These are phyloP conservation scores for Sturmia bella DNA, from an alignment of 2,888 invertebrate species.

Conservation along the genomic window DNA sequence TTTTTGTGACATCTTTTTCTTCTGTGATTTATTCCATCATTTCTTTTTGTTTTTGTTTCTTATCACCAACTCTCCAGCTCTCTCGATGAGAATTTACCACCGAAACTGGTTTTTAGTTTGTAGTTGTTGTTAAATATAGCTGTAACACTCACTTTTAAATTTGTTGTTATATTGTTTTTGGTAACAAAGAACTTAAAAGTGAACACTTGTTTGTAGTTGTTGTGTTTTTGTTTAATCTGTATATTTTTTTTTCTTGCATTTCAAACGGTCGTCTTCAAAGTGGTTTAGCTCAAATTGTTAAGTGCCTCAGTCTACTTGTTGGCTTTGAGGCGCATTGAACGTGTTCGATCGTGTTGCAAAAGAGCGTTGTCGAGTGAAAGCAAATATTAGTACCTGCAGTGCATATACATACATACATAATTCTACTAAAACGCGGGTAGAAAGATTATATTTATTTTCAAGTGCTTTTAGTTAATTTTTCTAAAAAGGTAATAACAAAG, in stretches of 20 bases:
- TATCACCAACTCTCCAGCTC: conserved; percentile 4
- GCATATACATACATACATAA: too few relatives aligned
- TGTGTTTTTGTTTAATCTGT: not conserved
- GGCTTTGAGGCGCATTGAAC: conserved; percentile 59
- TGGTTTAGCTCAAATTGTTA: conserved; percentile 66
- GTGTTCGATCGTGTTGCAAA: conserved; percentile 44
- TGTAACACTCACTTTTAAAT: too few relatives aligned
- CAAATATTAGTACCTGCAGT: too few relatives aligned
- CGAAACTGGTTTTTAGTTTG: not conserved
- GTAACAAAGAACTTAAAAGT: not conserved
- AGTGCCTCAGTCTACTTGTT: conserved; percentile 68
- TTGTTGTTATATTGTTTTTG: too few relatives aligned
- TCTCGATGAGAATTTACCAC: not conserved
- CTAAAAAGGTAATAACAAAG: too few relatives aligned
- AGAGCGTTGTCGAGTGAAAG: not conserved
- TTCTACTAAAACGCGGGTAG: not conserved
- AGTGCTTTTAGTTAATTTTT: too few relatives aligned
- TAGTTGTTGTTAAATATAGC: not conserved
- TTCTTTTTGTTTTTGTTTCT: not conserved
- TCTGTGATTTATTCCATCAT: not conserved
- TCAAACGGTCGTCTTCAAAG: conserved; percentile 49
- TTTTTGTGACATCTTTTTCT: not conserved
- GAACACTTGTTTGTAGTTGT: too few relatives aligned
- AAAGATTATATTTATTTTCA: too few relatives aligned
- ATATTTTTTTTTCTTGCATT: conserved; percentile 12